Base-by-base conservation (phyloP, 2,888 invertebrate species). In the Alloplasta piceator region DNA sequence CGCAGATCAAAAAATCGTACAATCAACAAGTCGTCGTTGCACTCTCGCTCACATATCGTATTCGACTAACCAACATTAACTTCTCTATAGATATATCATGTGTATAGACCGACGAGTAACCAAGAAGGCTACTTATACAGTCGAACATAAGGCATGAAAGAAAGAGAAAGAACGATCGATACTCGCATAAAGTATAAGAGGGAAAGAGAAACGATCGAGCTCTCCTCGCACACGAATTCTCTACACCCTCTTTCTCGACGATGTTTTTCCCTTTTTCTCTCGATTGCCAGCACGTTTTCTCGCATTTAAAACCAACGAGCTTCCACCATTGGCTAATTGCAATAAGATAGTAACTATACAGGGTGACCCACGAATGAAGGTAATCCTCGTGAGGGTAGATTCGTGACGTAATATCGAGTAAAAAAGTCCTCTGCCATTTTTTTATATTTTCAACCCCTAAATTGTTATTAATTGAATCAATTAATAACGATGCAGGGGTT, bases 1-100 rank as follows among this genome's bases (percentile, higher is more conserved):
- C 43, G 56, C 48, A 63, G 43, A 43, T 50, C 66, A 66, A 61
- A 67, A 67, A 72, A 36, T 80, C 72, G 61, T 60, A 61, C 39
- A 76, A 71, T 80, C 80, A 80, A 80, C 80, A 80, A 80, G 80
- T 80, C 76, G 76, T 61, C 66, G 60, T 72, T 56, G 76, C 72
- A 67, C 52, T 12, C 55, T 38, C 63, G 68, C 76, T 67, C 39
- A 46, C 64, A 48, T 55, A 10, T 60, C 56, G 50, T 41, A n/a
- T n/a, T n/a, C 68, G 48, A 71, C 46, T 60, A 67, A 64, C 41
- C 55, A 16, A 41, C 46, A 70, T n/a, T 36, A 14, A 46, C 52
- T 46, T 41, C 63, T 43, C 10, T n/a, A 16, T 71, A 61, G 9
- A n/a, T 63, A 46, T 46, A 63, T 52, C 46, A 5, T 46, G 9